Conservation (phyloP, 2,113 vertebrate species). For the Phylloscopus trochilus region DNA sequence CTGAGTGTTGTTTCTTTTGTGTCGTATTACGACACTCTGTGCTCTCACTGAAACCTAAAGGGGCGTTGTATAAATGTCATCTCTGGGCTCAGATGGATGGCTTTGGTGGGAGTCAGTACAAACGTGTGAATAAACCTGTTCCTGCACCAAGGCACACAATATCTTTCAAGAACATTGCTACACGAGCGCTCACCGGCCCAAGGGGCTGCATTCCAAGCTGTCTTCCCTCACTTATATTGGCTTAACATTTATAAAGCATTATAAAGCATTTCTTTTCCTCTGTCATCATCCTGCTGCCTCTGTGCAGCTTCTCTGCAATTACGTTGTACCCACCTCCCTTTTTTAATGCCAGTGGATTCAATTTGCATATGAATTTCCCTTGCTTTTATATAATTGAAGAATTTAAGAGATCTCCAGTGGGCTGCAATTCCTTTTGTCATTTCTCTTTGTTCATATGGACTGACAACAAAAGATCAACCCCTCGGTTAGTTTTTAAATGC, state of each 20-base stretch:
- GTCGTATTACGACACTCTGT: background rate
- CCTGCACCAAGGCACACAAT: background rate
- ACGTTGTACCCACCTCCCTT: background rate
- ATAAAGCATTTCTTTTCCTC: background rate
- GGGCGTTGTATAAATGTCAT: background rate
- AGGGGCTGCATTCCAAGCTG: background rate
- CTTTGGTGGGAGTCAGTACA: background rate
- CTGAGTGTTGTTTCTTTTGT: no score
- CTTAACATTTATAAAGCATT: background rate
- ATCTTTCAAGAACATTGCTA: background rate
- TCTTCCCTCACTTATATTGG: background rate
- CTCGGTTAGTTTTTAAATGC: background rate
- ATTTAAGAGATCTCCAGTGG: background rate
- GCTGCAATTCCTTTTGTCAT: background rate
- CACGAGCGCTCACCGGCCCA: background rate
- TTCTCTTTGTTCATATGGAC: background rate
- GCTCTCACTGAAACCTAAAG: background rate
- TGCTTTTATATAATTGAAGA: background rate
- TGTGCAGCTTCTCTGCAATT: background rate
- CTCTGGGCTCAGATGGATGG: background rate
- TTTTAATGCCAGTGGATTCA: background rate
- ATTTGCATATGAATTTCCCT: conserved; percentile 15
- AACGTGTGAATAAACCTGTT: background rate
- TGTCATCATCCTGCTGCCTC: background rate
- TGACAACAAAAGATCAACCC: background rate